These are phyloP conservation scores for Heliconius aoede DNA, from an alignment of 2,888 invertebrate genomes.

Conservation along the genomic window DNA sequence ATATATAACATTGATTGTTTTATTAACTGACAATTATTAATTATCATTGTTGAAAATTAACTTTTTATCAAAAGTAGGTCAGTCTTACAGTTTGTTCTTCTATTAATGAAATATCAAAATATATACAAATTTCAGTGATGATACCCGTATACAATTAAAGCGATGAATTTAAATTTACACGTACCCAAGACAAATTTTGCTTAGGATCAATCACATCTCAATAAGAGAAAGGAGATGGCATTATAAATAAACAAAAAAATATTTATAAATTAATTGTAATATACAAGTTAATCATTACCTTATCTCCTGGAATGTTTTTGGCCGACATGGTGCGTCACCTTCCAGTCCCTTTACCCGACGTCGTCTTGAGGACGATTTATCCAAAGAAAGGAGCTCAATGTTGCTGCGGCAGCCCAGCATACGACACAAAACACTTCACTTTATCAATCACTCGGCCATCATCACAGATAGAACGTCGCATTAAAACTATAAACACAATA, in stretches of 20 bases:
- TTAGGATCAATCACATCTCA: conserved; percentile 53
- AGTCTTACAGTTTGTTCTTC: conserved; percentile 23
- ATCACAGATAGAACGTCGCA: conserved; percentile 79
- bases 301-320: conserved; percentile 92
- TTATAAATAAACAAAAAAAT: conserved; percentile 70
- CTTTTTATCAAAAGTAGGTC: conserved; percentile 19
- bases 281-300: conserved; percentile 82
- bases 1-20: too few relatives aligned
- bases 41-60: neutral
- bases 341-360: conserved; percentile 74
- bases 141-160: neutral
- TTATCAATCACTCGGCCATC: conserved; percentile 82
- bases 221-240: conserved; percentile 72
- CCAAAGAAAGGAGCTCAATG: conserved; percentile 81
- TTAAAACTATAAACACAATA: conserved; percentile 81
- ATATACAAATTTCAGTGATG: neutral
- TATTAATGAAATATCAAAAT: conserved; percentile 6
- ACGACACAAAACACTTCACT: conserved; percentile 82
- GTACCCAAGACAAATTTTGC: conserved; percentile 42
- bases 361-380: conserved; percentile 80
- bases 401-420: conserved; percentile 80
- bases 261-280: conserved; percentile 48
- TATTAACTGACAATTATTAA: neutral
- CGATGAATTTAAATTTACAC: conserved; percentile 32
- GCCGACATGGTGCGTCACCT: conserved; percentile 87